A percentile compares a stretch with the other conserved stretches of the same genome.
These are phyloP conservation scores for Microplitis deprimator DNA, from an alignment of 2,888 invertebrate genomes.

Conservation along the genomic window DNA sequence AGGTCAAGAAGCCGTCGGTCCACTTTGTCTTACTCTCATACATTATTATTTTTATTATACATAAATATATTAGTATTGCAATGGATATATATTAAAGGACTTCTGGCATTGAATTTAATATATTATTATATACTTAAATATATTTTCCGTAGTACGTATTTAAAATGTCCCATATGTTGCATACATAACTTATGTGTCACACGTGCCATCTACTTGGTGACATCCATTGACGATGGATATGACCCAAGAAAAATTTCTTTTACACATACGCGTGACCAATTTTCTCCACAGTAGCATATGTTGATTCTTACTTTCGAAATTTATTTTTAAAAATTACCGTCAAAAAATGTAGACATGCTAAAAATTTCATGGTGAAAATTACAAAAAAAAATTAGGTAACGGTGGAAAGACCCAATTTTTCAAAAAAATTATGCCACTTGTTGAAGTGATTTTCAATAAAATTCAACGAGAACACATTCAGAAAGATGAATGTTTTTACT, in stretches of 20 bases:
- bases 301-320: neutral
- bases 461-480: no score
- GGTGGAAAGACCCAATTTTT: no score
- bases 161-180: constrained; percentile 2
- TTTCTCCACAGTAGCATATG: neutral
- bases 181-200: neutral
- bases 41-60: neutral
- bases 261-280: neutral
- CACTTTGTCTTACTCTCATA: neutral
- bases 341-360: no score
- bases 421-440: no score
- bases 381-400: no score
- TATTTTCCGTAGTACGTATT: neutral
- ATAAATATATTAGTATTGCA: no score
- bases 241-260: neutral
- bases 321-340: neutral
- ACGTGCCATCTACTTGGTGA: constrained; percentile 2
- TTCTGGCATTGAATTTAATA: no score
- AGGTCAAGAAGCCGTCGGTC: constrained; percentile 2
- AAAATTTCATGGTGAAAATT: no score
- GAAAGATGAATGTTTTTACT: no score
- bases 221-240: neutral
- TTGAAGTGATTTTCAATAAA: no score
- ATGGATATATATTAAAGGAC: no score
- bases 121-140: no score